Conservation (phyloP, 2,113 vertebrate species). For the Chloropsis cyanopogon region DNA sequence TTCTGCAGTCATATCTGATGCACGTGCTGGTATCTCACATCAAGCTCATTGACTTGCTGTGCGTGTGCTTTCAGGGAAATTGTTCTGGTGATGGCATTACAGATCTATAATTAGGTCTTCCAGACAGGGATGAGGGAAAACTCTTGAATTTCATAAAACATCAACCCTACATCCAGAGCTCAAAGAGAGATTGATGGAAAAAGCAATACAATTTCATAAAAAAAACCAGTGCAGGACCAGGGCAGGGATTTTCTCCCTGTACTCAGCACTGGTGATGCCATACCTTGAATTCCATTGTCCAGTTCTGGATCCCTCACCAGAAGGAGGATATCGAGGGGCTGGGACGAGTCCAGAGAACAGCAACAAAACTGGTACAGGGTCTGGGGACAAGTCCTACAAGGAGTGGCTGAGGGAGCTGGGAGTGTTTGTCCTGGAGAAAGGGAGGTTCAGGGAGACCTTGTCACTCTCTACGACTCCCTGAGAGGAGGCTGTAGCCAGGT, state of each 20-base stretch:
- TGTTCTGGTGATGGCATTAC: neutral
- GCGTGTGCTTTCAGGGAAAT: neutral
- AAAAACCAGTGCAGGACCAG: rapidly evolving
- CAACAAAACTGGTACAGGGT: neutral
- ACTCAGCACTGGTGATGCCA: neutral
- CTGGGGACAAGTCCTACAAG: neutral
- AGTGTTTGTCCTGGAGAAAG: neutral
- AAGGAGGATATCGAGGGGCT: neutral
- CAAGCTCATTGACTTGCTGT: neutral
- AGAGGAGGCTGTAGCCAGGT: neutral
- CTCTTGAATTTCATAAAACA: neutral
- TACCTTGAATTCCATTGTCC: neutral
- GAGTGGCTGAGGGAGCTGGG: neutral
- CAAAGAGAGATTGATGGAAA: neutral
- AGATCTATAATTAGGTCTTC: neutral
- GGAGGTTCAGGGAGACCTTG: neutral
- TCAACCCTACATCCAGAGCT: neutral
- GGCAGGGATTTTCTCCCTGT: no score
- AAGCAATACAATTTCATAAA: neutral
- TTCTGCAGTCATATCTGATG: neutral
- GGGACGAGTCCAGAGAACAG: neutral
- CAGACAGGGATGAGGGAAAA: neutral
- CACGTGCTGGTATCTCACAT: neutral
- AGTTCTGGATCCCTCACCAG: neutral
- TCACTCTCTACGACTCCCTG: neutral